Base-by-base conservation (phyloP, 1,140 invertebrate genomes). In the Zophobas morio region DNA sequence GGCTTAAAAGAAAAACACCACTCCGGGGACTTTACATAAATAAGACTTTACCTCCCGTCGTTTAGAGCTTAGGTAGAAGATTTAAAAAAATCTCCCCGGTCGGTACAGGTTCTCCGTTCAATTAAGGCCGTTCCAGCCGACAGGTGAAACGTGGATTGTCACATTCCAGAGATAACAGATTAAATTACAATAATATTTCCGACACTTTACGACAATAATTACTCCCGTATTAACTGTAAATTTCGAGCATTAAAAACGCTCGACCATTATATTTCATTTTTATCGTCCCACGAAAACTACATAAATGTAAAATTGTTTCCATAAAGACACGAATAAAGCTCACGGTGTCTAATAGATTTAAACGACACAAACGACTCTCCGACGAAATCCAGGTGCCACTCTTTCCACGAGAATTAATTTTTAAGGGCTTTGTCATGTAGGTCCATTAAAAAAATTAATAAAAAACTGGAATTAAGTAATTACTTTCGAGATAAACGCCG, bases 101-200 rank as follows among this genome's bases (percentile, higher is more conserved):
- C 39, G 39, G 60, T 66, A 39, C 60, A 66, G 60, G 60, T 66
- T 35, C 60, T 42, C 33, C 49, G 60, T 66, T 66, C 60, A 39
- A 66, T 66, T 66, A 66, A 66, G 60, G 60, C 60, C 37, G 39
- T 66, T 40, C 35, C 42, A 73, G 54, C 51, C 51, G 54, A 57
- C 71, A 73, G 71, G 71, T 73, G 71, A 73, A 73, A 35, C 71
- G 40, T 42, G 33, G 51, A 57, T 73, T 53, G 51, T 57, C 71
- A 57, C 71, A 73, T 73, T 73, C 71, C 71, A 73, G 6, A 73
- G 71, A 73, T 54, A 73, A 73, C 71, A 73, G 71, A 73, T 73
- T 73, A 73, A 56, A 73, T 73, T 73, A 73, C 71, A 73, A 73
- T 73, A 73, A 73, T 56, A 73, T 53, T 54, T 73, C 54, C 40